These are phyloP conservation scores for Callyntrura sp. DNA, from an alignment of 2,888 invertebrate species.

Conservation along the genomic window DNA sequence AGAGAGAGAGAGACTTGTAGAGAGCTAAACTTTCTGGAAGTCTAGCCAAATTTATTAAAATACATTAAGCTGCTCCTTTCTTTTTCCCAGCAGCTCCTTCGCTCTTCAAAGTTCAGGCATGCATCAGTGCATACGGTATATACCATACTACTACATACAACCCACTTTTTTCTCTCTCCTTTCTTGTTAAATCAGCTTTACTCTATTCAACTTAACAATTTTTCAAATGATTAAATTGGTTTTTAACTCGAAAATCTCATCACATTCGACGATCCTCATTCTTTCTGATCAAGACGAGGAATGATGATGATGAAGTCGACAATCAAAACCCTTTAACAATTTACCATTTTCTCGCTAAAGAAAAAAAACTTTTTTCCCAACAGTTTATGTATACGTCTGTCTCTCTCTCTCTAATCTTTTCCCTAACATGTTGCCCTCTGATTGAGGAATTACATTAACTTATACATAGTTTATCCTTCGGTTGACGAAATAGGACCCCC, in stretches of 20 bases:
- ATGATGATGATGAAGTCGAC: too few relatives aligned
- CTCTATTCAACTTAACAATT: slow-evolving; percentile 37
- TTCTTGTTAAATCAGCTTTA: slow-evolving; percentile 42
- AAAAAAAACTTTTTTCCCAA: too few relatives aligned
- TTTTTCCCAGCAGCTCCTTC: not conserved
- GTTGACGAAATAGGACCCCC: slow-evolving; percentile 69
- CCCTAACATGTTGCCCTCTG: slow-evolving; percentile 37
- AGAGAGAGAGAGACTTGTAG: not conserved
- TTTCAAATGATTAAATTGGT: slow-evolving; percentile 55
- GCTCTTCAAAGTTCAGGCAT: slow-evolving; percentile 1
- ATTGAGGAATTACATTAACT: slow-evolving; percentile 12
- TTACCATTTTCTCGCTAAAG: too few relatives aligned
- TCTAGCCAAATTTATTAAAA: slow-evolving; percentile 36
- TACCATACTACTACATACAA: too few relatives aligned
- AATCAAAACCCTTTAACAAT: slow-evolving; percentile 15
- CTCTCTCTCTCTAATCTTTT: too few relatives aligned
- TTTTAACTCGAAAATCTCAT: slow-evolving; percentile 42
- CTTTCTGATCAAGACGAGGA: slow-evolving; percentile 5
- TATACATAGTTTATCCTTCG: slow-evolving; percentile 41
- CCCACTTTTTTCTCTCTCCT: not conserved
- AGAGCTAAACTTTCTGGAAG: not conserved
- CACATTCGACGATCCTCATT: slow-evolving; percentile 43
- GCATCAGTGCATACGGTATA: too few relatives aligned
- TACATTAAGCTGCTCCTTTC: slow-evolving; percentile 33
- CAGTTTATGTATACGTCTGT: too few relatives aligned